Evolutionary conservation across 2,888 invertebrate species (phyloP).

Genomic region (Mythimna vitellina): DNA sequence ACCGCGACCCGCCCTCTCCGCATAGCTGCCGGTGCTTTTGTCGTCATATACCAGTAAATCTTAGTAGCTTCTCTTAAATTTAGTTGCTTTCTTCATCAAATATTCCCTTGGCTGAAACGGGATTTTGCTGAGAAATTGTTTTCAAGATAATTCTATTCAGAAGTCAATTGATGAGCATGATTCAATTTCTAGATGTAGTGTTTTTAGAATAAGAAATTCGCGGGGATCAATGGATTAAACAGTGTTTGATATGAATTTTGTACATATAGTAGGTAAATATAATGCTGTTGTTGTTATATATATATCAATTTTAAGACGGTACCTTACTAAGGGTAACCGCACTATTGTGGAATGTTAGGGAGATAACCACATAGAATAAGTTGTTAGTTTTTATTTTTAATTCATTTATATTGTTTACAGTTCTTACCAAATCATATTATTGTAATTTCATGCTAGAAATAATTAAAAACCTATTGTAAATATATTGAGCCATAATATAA

Average conservation of each 20-base stretch:
- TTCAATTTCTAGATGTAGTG: constrained; percentile 23
- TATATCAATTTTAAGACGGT: too few species aligned
- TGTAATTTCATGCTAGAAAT: too few species aligned
- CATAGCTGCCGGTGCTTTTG: constrained; percentile 79
- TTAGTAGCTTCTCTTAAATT: constrained; percentile 79
- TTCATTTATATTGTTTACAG: too few species aligned
- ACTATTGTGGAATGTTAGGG: too few species aligned
- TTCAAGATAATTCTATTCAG: constrained; percentile 43
- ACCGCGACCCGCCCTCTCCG: constrained; percentile 76
- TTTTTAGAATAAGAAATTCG: constrained; percentile 30
- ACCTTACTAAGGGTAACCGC: too few species aligned
- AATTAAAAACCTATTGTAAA: too few species aligned
- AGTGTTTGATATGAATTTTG: background rate
- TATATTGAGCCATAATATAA: too few species aligned
- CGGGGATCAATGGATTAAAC: constrained; percentile 13
- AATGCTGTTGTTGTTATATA: too few species aligned
- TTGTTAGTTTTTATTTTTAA: too few species aligned
- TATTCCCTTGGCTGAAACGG: constrained; percentile 60
- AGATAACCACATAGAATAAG: too few species aligned
- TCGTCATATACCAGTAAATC: constrained; percentile 84
- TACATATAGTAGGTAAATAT: background rate
- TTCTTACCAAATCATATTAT: too few species aligned
- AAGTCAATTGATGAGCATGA: constrained; percentile 40
- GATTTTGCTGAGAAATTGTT: constrained; percentile 60
- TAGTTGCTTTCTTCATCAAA: constrained; percentile 78